Base-by-base conservation (phyloP, 2,888 invertebrate genomes). In the Chaetoderma sp. region DNA sequence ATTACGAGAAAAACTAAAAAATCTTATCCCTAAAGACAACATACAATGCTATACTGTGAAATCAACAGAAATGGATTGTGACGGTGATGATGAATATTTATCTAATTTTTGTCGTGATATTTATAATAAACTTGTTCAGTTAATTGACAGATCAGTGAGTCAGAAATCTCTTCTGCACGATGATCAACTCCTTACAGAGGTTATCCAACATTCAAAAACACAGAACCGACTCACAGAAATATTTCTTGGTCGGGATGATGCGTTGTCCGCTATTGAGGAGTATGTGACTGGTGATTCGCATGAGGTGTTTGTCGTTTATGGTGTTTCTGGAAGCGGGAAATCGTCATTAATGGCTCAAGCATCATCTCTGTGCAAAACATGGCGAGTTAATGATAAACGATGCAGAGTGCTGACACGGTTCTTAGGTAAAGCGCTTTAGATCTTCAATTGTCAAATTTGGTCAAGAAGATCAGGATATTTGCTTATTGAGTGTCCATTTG, bases 261-360 rank as follows among this genome's bases (percentile, higher is more conserved):
- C 71, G 18, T 30, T 76, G 16, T 63, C 65, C 30, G 33, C 50
- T 5, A 57, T 76, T 4, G 55, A 67, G 60, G 59, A 65, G 10
- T 74, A 73, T 49, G 30, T 52, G 2, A 16, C 32, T 3, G 32
- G 56, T 8, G 39, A 57, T 3, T 28, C 59, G 6, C 10, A 33
- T 16, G 33, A 60, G n/a, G 75, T 74, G 6, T 57, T 76, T 36
- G 68, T 76, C 8, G 55, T 76, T 10, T 63, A 70, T 36, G 77
- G 76, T 3, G 55, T 62, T 36, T 74, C 73, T 6, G 76, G 76
- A 4, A 67, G 73, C 32, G 77, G 77, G 4, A 78, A 77, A 67
- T 74, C 77, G 2, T 76, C 74, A 1, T 68, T 77, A 23, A 55
- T 78, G 18, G 77, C 75, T 45, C 72, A 74, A 49, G 71, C 67